Evolutionary conservation across 2,888 invertebrate species (phyloP).

Genomic region (Standfussiana lucernea): DNA sequence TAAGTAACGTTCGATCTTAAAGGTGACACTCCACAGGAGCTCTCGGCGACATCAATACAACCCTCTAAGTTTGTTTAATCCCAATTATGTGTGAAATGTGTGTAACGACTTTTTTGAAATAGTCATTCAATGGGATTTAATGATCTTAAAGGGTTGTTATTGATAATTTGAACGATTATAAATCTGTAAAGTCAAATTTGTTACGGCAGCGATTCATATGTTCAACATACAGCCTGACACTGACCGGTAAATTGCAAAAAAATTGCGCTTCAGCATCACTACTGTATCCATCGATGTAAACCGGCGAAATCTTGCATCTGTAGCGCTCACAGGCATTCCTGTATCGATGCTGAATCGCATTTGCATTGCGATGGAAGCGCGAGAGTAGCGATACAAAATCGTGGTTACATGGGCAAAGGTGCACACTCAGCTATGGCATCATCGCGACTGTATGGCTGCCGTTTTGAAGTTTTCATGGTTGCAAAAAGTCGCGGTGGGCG

Average conservation of each 20-base stretch:
- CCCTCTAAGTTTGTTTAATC: too few species aligned
- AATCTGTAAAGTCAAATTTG: too few species aligned
- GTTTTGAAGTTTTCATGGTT: neutral
- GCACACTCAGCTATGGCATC: neutral
- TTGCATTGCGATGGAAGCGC: neutral
- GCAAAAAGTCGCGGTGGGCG: neutral
- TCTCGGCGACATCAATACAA: too few species aligned
- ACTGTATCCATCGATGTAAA: neutral
- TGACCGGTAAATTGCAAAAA: too few species aligned
- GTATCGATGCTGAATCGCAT: neutral
- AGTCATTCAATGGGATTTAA: too few species aligned
- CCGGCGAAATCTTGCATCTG: neutral
- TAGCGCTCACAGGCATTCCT: neutral
- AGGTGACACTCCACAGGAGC: neutral
- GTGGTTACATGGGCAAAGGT: neutral
- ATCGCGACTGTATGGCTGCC: neutral
- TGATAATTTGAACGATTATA: too few species aligned
- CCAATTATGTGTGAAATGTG: too few species aligned
- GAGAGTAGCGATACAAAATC: neutral
- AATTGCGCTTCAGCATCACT: neutral
- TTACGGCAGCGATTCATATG: too few species aligned
- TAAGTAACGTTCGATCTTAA: slow-evolving; percentile 8
- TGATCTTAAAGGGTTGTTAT: too few species aligned
- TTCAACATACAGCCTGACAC: too few species aligned
- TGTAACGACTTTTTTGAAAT: too few species aligned